Evolutionary conservation across 2,888 invertebrate genomes (phyloP), one percentile per base, ranked within the genome.

Genomic region (Tipula helvola): DNA sequence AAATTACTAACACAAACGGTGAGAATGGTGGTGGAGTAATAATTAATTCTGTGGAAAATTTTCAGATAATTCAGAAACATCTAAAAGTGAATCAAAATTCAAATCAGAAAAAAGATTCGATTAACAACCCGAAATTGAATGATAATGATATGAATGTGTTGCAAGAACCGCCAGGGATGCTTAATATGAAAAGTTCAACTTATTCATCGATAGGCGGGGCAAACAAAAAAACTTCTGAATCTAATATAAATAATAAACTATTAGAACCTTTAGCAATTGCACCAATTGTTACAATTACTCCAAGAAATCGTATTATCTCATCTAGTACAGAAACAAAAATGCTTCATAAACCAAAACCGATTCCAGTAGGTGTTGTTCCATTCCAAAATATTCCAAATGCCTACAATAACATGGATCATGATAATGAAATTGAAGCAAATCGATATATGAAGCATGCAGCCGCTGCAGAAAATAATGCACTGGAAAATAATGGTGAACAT

Each of bases 1-100:
- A 71, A 71, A 71, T 71, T 71, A 71, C 71, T 71, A 71, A 71
- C 28, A 10, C 71, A 71, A 71, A 71, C 10, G 71, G 28, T n/a
- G 44, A 52, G 12, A 86, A 85, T 47, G 52, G 85, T 83, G 36
- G 84, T 88, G 88, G 84, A 47, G 86, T 84, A 88, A 91, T 91
- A 88, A 88, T 91, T 90, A 91, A 91, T 89, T 91, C 91, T 89
- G 91, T 91, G 90, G 92, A 92, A 91, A 91, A 91, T 90, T 92
- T 92, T 91, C 92, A 92, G 91, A 91, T 91, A 87, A 90, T 90
- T 71, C 91, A 90, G 10, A 90, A 91, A 87, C 88, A 89, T 5
- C 28, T 71, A 28, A 71, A 71, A 71, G 7, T 71, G 18, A 18
- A 71, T 71, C 71, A 71, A 71, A 71, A 71, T 71, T 12, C 10